Base-by-base conservation (phyloP, 1,140 invertebrate species). In the Trichonephila clavipes region DNA sequence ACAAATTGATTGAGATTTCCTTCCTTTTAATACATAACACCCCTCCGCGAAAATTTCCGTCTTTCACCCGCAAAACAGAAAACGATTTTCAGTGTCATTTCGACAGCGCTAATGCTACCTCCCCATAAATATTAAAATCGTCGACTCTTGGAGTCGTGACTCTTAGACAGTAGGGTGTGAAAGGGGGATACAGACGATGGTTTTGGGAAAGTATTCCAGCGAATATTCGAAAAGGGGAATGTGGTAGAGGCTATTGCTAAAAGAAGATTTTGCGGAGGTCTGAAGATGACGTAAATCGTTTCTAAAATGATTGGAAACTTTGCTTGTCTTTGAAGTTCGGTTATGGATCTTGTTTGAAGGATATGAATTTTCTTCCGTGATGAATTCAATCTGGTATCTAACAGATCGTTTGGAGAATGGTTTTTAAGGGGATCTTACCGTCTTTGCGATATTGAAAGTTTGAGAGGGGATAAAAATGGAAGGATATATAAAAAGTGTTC, bases 111-210 rank as follows among this genome's bases (percentile, higher is more conserved):
- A 77, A 77, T 40, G 72, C 34, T 77, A 28, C 72, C 72, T 34
- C 28, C 72, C 72, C 72, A 77, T 77, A 77, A 77, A 77, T 77
- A 77, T 77, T 77, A 77, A 77, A 77, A 77, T 77, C 72, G 72
- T 34, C 16, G 72, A 77, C 72, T 77, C 34, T 10, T 10, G 51
- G 28, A 77, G 72, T 77, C 72, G 28, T 34, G 72, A 34, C 28
- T 77, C 28, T 24, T 28, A 28, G 72, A 77, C 51, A 69, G 21
- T 24, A 69, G 66, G 66, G 24, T 24, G 66, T 8, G 6, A 24
- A 24, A 12, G n/a, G 66, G 24, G 66, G 66, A 69, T 8, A 28
- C 24, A 24, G n/a, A 69, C 10, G 34, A 28, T 34, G 24, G 28
- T 18, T 24, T 77, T 77, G 2, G 34, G 28, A 40, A 77, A 40